Percentiles rank a stretch among this genome's conserved stretches.
phyloP scores from a whole-genome alignment of 2,888 invertebrate species.

The Drosophila mulleri region DNA sequence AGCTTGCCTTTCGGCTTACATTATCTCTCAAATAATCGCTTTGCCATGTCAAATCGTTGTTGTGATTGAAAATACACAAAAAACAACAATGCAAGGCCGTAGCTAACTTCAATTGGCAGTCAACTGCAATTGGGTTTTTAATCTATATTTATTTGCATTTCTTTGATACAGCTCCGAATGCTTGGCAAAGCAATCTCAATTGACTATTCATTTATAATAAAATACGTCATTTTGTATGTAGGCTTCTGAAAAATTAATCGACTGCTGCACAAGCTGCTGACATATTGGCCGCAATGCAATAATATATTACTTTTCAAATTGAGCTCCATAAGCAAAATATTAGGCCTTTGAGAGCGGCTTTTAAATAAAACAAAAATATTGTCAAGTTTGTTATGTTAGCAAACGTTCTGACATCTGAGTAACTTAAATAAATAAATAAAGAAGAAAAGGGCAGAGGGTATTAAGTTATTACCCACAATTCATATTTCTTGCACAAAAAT shows the following conservation, averaged over 20 bases:
- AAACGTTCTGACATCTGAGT: background rate
- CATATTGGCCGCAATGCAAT: background rate
- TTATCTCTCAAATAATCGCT: slow-evolving; percentile 36
- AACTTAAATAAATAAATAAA: background rate
- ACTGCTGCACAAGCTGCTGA: background rate
- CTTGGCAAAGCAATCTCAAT: background rate
- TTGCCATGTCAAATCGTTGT: slow-evolving; percentile 9
- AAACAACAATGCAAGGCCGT: background rate
- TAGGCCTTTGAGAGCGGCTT: background rate
- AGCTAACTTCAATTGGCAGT: no score
- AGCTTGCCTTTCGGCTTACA: slow-evolving; percentile 20
- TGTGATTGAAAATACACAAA: slow-evolving; percentile 25
- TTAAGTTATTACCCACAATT: background rate
- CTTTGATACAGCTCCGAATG: background rate
- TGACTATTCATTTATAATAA: background rate
- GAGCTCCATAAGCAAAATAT: background rate
- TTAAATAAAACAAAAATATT: background rate
- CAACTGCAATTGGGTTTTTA: background rate
- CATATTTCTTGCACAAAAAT: background rate
- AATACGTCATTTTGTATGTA: background rate
- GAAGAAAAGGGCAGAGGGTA: background rate
- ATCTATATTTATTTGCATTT: slow-evolving; percentile 21
- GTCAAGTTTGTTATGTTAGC: background rate
- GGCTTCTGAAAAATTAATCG: background rate
- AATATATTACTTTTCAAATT: slow-evolving; percentile 2